These are phyloP conservation scores for Danaus melanippus DNA, from an alignment of 1,140 invertebrate genomes.

Conservation along the genomic window DNA sequence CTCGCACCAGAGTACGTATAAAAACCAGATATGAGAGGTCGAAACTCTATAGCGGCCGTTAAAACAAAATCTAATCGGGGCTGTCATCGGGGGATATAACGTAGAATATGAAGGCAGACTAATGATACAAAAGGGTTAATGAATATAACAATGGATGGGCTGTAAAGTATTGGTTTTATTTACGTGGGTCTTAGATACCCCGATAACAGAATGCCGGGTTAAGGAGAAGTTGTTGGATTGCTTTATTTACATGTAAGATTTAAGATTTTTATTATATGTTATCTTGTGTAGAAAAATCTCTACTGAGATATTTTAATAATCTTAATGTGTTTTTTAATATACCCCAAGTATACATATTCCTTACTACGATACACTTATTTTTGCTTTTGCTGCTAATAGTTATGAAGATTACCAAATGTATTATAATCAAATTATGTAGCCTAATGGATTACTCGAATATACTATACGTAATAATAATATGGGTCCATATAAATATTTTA, in stretches of 20 bases:
- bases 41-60: slow-evolving; percentile 33
- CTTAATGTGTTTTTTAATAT: too few relatives aligned
- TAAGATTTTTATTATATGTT: background rate
- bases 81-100: slow-evolving; percentile 61
- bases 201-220: slow-evolving; percentile 53
- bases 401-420: too few relatives aligned
- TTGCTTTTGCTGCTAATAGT: too few relatives aligned
- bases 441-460: too few relatives aligned
- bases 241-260: background rate
- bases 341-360: too few relatives aligned
- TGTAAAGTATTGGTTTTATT: slow-evolving; percentile 68
- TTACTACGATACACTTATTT: too few relatives aligned
- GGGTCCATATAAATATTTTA: background rate
- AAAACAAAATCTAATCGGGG: slow-evolving; percentile 51
- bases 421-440: too few relatives aligned
- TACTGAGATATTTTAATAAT: too few relatives aligned
- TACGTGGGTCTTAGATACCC: slow-evolving; percentile 48
- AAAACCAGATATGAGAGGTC: slow-evolving; percentile 23
- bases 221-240: slow-evolving; percentile 32
- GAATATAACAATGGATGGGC: slow-evolving; percentile 61
- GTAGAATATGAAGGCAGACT: slow-evolving; percentile 56
- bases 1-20: background rate
- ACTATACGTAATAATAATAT: too few relatives aligned
- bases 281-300: background rate
- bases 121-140: slow-evolving; percentile 70